Percentiles rank a stretch among this genome's conserved stretches.
Conservation (phyloP, 2,888 invertebrate species). For the Lycaena phlaeas region DNA sequence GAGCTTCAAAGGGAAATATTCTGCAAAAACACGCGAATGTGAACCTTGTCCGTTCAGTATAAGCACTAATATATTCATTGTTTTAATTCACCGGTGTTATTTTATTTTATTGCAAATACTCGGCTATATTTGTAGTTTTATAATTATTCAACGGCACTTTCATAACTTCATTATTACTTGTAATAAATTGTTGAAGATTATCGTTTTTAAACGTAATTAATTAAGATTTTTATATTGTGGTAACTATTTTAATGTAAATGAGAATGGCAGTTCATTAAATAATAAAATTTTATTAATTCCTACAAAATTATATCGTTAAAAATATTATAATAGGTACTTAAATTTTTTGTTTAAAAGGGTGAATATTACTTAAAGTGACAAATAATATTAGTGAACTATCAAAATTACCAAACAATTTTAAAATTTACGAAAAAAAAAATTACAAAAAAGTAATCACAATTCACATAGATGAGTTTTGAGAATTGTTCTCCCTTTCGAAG, state of each 20-base stretch:
- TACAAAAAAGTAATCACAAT: no score
- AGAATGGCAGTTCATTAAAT: not conserved
- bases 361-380: no score
- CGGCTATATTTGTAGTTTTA: constrained; percentile 9
- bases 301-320: no score
- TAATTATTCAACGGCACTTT: constrained; percentile 1
- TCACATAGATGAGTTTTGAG: no score
- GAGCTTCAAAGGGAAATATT: constrained; percentile 46
- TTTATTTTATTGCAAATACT: constrained; percentile 9
- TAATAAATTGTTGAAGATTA: constrained; percentile 4
- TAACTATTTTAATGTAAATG: not conserved
- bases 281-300: no score
- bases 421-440: no score
- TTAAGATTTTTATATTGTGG: not conserved
- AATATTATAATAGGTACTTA: no score
- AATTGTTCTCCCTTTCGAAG: no score
- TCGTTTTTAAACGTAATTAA: not conserved
- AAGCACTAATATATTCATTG: not conserved
- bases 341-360: no score
- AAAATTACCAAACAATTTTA: no score
- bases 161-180: constrained; percentile 1
- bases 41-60: not conserved
- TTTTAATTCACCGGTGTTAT: not conserved
- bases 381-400: no score
- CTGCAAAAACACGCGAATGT: constrained; percentile 4